Evolutionary conservation across 2,113 vertebrate species (phyloP), one percentile per base, ranked within the genome.

Genomic region (Damaliscus lunatus): DNA sequence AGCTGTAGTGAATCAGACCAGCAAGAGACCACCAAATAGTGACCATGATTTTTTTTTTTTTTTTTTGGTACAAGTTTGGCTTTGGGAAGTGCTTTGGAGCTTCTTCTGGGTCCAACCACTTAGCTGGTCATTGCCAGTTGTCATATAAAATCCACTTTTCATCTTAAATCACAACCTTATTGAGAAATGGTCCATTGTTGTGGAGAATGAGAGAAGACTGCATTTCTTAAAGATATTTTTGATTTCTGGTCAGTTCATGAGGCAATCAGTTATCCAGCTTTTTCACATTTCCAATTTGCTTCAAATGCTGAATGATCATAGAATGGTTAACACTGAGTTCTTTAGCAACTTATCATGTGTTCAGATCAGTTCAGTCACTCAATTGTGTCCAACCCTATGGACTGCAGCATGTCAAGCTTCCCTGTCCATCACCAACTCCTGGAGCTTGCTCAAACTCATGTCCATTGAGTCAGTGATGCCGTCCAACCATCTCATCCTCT

Each of bases 101-200:
- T 74, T 74, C 71, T 74, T 74, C 71, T 74, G 3, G 12, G 21
- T 74, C 36, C 19, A 74, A 25, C 36, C 21, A 43, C 71, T 74
- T 23, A 74, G 11, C 71, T 74, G 36, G 36, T 43, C 21, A 74
- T 43, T 0, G 0, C 71, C 36, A 43, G 36, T 25, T 74, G 36
- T 43, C 36, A 14, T 74, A 43, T 74, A 74, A 74, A 74, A 74
- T 43, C 71, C 23, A 74, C 12, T 74, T 43, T 13, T 74, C 21
- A 25, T 43, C 71, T 43, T 11, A 43, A 23, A 43, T 43, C 71
- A 74, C 71, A 74, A 27, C 5, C 71, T 74, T 40, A 14, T 43
- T 74, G 71, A 74, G 21, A 74, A 74, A 74, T 1, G 6, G 36
- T 43, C 21, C 36, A 4, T 25, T 74, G 21, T 74, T 74, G 36